Percentiles rank a stretch among this genome's conserved stretches.
These are phyloP conservation scores for Pherbina coryleti DNA, from an alignment of 2,888 invertebrate species.

Conservation along the genomic window DNA sequence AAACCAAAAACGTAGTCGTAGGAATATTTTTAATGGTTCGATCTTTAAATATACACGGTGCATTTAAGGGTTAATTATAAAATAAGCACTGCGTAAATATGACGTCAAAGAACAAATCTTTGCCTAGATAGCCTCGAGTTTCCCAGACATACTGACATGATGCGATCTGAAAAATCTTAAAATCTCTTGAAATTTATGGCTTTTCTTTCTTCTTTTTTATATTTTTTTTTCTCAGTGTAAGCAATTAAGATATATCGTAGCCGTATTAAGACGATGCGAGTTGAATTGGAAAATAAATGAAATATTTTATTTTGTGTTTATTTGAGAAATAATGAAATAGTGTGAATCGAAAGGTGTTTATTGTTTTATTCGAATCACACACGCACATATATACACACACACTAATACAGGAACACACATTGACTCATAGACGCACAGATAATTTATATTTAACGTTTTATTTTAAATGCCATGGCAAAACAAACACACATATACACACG, in stretches of 20 bases:
- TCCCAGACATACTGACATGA: too few species aligned
- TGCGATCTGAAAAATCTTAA: too few species aligned
- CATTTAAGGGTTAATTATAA: too few species aligned
- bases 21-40: too few species aligned
- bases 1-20: too few species aligned
- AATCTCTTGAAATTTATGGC: background rate
- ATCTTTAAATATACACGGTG: too few species aligned
- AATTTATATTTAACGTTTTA: background rate
- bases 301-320: background rate
- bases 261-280: background rate
- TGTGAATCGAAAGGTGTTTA: background rate
- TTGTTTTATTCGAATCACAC: background rate
- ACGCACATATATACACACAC: background rate
- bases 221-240: background rate
- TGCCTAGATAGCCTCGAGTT: too few species aligned
- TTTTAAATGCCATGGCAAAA: background rate
- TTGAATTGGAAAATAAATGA: conserved; percentile 1
- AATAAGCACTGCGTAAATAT: too few species aligned
- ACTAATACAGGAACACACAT: background rate
- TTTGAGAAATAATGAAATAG: background rate
- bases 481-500: too few species aligned
- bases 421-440: background rate
- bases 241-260: background rate
- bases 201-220: background rate
- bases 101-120: too few species aligned